Evolutionary conservation across 2,797 vertebrate species (phyloP), one percentile per base, ranked within the genome.

Genomic region (Hydrocynus forskahlii): DNA sequence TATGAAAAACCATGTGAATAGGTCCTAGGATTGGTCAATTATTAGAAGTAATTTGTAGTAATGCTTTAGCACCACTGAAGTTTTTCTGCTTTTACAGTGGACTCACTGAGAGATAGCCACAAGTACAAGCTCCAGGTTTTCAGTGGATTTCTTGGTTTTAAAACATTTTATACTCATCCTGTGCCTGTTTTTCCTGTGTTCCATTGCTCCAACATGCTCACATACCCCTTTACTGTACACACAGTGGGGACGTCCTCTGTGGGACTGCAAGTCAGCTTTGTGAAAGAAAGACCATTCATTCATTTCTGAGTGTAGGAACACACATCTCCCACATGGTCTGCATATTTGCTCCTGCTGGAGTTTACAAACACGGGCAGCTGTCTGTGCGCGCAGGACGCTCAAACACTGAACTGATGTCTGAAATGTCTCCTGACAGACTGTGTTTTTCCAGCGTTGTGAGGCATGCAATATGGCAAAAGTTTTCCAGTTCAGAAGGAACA

Each of bases 311-410:
- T 25, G 21, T 52, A 70, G 23, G 48, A 70, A 50, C 68, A 70
- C 68, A 70, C 68, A 70, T 52, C 29, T 48, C 48, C 68, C 68
- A 70, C 43, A 48, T 50, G 68, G 43, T 52, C 68, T 70, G 40
- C 66, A 68, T 68, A 68, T 68, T 68, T 68, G 21, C 52, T 59
- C 55, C 72, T 59, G 72, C 72, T 75, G 48, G 68, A 75, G 72
- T 75, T 75, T 75, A 75, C 72, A 75, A 75, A 75, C 55, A 75
- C 1, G 17, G 54, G 38, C 55, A 40, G 38, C 72, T 60, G 55
- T 60, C 25, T 75, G n/a, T 4, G 35, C n/a, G 13, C 60, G 55
- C 55, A 59, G 55, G 55, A 75, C 38, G 38, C 72, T 75, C 72
- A 60, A 57, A 50, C 55, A 45, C 72, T 74, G 52, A 59, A 74